Conservation (phyloP, 2,888 invertebrate genomes). For the Rhabditoides inermis region DNA sequence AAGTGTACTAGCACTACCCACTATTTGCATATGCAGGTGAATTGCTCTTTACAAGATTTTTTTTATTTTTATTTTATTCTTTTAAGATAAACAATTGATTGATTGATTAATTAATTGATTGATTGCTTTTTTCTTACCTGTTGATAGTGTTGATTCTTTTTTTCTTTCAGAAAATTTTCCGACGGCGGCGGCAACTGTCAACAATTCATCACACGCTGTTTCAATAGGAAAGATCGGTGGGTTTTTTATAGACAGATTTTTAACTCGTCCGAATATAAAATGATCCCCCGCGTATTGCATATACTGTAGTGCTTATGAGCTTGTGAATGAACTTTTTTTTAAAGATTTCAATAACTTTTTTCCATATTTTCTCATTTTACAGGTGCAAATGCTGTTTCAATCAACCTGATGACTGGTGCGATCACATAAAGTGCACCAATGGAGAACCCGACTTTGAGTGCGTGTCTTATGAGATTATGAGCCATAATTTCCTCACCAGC, state of each 20-base stretch:
- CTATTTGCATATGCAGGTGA: slow-evolving; percentile 28
- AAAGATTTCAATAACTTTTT: too few relatives aligned
- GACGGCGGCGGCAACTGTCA: slow-evolving; percentile 27
- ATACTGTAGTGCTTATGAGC: too few relatives aligned
- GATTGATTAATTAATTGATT: too few relatives aligned
- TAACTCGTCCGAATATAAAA: too few relatives aligned
- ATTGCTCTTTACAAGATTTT: not conserved
- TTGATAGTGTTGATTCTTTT: too few relatives aligned
- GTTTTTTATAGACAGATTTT: not conserved
- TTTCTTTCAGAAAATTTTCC: slow-evolving; percentile 27
- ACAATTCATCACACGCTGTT: slow-evolving; percentile 40
- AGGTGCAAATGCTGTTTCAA: slow-evolving; percentile 47
- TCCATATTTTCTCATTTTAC: slow-evolving; percentile 4
- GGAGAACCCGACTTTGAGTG: slow-evolving; percentile 41
- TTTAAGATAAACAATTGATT: too few relatives aligned
- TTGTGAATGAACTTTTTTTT: too few relatives aligned
- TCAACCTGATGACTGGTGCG: slow-evolving; percentile 40
- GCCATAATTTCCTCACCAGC: not conserved
- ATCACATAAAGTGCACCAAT: slow-evolving; percentile 38
- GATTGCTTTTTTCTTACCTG: too few relatives aligned
- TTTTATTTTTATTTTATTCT: not conserved
- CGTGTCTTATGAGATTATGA: slow-evolving; percentile 1
- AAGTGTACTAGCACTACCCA: slow-evolving; percentile 12
- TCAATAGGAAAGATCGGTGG: slow-evolving; percentile 18
- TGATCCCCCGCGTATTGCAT: too few relatives aligned